Evolutionary conservation across 2,888 invertebrate species (phyloP).

Genomic region (Ennomos fuscantarius): DNA sequence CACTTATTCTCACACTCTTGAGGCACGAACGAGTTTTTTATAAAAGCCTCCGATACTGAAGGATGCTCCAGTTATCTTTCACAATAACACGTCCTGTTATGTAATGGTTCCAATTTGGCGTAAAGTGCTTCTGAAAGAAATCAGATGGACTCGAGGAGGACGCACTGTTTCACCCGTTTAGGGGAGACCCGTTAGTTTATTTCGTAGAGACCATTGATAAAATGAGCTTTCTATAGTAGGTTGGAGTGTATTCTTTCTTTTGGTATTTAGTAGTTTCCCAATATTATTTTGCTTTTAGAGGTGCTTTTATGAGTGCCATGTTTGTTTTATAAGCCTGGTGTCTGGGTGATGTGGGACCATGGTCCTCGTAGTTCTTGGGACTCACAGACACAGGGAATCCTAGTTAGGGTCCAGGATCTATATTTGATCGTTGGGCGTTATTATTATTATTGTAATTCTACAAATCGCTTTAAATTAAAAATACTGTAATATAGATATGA

Average conservation of each 20-base stretch:
- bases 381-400: too few relatives aligned
- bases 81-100: conserved; percentile 58
- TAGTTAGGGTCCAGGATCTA: too few relatives aligned
- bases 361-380: too few relatives aligned
- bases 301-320: too few relatives aligned
- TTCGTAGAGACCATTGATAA: conserved; percentile 26
- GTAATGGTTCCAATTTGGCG: conserved; percentile 66
- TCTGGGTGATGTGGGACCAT: too few relatives aligned
- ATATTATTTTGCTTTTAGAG: too few relatives aligned
- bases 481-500: too few relatives aligned
- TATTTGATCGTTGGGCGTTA: too few relatives aligned
- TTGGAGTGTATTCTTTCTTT: not conserved
- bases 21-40: conserved; percentile 20
- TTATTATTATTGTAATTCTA: too few relatives aligned
- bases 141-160: conserved; percentile 43
- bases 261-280: too few relatives aligned
- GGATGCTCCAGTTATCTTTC: conserved; percentile 51
- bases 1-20: conserved; percentile 15
- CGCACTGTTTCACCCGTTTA: conserved; percentile 39
- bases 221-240: conserved; percentile 18
- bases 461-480: too few relatives aligned
- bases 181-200: conserved; percentile 24
- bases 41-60: conserved; percentile 45
- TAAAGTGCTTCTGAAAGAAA: conserved; percentile 58
- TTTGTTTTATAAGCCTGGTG: too few relatives aligned